Evolutionary conservation across 1,140 invertebrate genomes (phyloP).

Genomic region (Arctopsyche grandis): DNA sequence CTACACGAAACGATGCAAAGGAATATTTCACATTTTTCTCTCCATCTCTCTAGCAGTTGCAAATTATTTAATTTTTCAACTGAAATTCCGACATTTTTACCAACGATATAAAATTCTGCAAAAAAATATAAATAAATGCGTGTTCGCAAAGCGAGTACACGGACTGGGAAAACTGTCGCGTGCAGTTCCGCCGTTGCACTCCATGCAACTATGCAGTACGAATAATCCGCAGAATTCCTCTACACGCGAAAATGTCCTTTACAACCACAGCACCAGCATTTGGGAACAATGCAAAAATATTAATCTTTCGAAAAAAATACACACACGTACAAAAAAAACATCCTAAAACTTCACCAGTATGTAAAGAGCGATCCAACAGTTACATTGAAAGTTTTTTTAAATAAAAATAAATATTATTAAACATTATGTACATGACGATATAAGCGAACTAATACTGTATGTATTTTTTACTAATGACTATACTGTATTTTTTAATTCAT

Average conservation of each 20-base stretch:
- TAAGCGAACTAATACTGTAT: no score
- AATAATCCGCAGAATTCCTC: conserved; percentile 4
- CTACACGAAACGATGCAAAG: conserved; percentile 20
- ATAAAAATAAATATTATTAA: no score
- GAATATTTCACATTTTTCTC: conserved; percentile 22
- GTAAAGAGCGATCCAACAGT: no score
- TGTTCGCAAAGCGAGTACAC: neutral
- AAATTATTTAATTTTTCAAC: conserved; percentile 28
- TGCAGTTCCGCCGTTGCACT: neutral
- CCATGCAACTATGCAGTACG: neutral
- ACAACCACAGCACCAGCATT: neutral
- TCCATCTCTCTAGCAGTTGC: neutral
- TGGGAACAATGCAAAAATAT: conserved; percentile 13
- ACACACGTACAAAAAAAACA: neutral
- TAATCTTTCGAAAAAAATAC: conserved; percentile 2
- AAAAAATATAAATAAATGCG: neutral
- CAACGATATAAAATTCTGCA: neutral
- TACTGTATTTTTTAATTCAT: no score
- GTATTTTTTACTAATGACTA: no score
- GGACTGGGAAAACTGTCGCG: neutral
- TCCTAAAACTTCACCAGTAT: neutral
- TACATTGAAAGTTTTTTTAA: no score
- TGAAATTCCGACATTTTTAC: neutral
- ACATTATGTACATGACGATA: no score
- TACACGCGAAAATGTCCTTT: neutral